Conservation (phyloP, 2,888 invertebrate genomes). For the Masnerella sp. region DNA sequence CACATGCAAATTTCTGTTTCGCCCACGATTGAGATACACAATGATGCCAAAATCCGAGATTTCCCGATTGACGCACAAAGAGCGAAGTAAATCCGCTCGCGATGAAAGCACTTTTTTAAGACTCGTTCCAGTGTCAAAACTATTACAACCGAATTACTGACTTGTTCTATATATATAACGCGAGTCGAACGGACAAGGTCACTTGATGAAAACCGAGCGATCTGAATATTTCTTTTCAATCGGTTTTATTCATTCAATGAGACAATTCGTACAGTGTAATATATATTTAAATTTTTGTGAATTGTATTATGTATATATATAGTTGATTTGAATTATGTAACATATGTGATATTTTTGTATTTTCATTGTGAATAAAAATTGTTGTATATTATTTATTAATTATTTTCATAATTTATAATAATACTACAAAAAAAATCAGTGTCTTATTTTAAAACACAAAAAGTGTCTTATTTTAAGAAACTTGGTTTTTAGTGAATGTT, state of each 20-base stretch:
- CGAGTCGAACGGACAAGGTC: slow-evolving; percentile 4
- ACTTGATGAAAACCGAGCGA: neutral
- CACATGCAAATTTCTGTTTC: no score
- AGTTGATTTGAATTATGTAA: neutral
- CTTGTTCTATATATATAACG: neutral
- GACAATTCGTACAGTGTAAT: slow-evolving; percentile 2
- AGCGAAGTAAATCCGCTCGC: slow-evolving; percentile 5
- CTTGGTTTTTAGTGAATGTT: no score
- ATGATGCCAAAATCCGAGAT: neutral
- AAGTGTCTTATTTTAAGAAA: no score
- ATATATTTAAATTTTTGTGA: slow-evolving; percentile 15
- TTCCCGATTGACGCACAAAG: slow-evolving; percentile 11
- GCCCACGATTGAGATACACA: neutral
- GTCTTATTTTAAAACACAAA: no score
- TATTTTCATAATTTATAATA: no score
- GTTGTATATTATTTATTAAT: no score
- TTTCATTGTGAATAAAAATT: no score
- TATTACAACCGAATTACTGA: slow-evolving; percentile 5
- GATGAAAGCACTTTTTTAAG: slow-evolving; percentile 1
- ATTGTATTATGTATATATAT: no score
- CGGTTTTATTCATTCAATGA: slow-evolving; percentile 1
- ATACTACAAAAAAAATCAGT: no score
- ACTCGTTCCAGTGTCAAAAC: slow-evolving; percentile 2
- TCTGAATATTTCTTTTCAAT: neutral
- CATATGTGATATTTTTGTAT: no score